A percentile compares a stretch with the other conserved stretches of the same genome.
phyloP scores from a whole-genome alignment of 2,113 vertebrate genomes.

The Damaliscus lunatus region DNA sequence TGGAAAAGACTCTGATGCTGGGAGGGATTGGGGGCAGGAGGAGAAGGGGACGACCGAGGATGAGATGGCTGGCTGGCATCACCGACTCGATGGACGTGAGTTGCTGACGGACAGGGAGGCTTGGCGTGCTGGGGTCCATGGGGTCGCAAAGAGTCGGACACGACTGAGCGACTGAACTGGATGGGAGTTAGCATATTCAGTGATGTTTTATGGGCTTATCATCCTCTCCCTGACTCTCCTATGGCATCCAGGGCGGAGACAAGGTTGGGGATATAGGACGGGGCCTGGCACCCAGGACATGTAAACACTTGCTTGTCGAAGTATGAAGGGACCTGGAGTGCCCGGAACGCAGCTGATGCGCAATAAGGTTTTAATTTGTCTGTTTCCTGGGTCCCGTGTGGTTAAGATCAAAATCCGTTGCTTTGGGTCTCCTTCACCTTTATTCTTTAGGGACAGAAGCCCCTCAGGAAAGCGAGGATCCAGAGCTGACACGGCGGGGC shows the following conservation, averaged over 20 bases:
- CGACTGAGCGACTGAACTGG: not conserved
- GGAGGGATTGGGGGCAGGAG: too few species aligned
- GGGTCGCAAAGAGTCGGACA: too few species aligned
- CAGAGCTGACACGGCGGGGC: not conserved
- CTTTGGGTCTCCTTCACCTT: not conserved
- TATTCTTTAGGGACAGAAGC: not conserved
- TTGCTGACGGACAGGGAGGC: too few species aligned
- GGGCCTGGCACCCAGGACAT: not conserved
- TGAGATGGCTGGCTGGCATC: too few species aligned
- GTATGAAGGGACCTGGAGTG: not conserved
- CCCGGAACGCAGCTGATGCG: too few species aligned
- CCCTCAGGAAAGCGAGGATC: not conserved
- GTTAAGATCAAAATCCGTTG: not conserved
- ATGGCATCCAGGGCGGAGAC: not conserved
- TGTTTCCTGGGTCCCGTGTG: not conserved
- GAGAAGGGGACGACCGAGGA: too few species aligned
- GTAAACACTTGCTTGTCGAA: not conserved
- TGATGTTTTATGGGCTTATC: not conserved
- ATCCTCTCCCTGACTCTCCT: not conserved
- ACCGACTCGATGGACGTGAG: too few species aligned
- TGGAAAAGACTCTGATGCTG: too few species aligned
- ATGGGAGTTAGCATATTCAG: not conserved
- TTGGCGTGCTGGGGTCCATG: too few species aligned
- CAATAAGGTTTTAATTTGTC: not conserved
- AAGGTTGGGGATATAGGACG: rapidly evolving